Conservation (phyloP, 2,888 invertebrate species). For the Troides oblongomaculatus region DNA sequence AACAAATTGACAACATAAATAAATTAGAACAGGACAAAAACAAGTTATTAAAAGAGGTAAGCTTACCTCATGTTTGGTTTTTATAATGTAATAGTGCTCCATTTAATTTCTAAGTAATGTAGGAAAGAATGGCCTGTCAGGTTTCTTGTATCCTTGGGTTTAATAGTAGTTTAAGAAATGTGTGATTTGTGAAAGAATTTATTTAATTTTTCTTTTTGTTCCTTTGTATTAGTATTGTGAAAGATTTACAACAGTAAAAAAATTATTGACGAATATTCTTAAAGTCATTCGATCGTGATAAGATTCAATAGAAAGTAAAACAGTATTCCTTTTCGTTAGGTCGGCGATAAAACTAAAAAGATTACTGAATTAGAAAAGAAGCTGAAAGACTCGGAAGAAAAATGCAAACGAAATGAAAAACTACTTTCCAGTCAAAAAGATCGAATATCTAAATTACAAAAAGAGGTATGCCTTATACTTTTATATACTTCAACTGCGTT, state of each 20-base stretch:
- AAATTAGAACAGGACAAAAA: slow-evolving; percentile 78
- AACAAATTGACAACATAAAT: slow-evolving; percentile 74
- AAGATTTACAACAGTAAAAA: no score
- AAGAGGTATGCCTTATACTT: slow-evolving; percentile 69
- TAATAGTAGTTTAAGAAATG: no score
- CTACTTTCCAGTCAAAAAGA: slow-evolving; percentile 77
- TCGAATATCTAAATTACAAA: slow-evolving; percentile 79
- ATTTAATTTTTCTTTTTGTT: no score
- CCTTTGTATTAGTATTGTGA: no score
- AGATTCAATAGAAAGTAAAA: background rate
- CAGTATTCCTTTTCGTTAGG: slow-evolving; percentile 53
- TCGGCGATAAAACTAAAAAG: slow-evolving; percentile 82
- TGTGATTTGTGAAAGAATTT: no score
- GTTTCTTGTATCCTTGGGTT: no score
- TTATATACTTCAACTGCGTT: background rate
- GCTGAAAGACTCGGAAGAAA: slow-evolving; percentile 84
- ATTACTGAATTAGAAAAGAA: slow-evolving; percentile 83
- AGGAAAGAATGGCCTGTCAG: no score
- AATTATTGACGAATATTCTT: no score
- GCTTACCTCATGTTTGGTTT: background rate
- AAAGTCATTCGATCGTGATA: no score
- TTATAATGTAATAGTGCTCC: background rate
- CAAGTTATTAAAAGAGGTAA: slow-evolving; percentile 81
- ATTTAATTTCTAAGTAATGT: no score
- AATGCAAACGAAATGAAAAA: slow-evolving; percentile 80